Percentiles rank a stretch among this genome's conserved stretches.
Evolutionary conservation across 2,888 invertebrate genomes (phyloP).

Genomic region (Pseudococcus viburni): DNA sequence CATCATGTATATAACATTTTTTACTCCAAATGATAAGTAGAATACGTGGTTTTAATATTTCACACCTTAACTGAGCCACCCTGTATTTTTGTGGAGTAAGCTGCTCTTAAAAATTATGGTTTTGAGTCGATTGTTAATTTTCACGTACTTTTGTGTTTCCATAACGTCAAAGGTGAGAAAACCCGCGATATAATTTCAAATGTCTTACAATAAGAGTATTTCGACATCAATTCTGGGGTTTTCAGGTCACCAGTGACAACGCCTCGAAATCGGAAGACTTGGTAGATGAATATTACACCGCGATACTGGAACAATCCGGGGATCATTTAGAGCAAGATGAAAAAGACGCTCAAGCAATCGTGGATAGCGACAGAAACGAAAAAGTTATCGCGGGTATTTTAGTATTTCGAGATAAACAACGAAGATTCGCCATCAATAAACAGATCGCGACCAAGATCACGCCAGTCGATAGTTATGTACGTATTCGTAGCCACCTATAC

Average conservation of each 20-base stretch:
- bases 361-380: neutral
- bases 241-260: neutral
- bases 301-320: neutral
- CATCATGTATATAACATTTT: no score
- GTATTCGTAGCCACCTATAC: no score
- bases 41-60: no score
- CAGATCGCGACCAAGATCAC: neutral
- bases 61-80: no score
- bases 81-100: no score
- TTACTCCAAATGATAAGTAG: no score
- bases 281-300: neutral
- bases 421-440: neutral
- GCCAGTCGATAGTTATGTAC: neutral
- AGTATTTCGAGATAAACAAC: neutral
- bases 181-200: no score
- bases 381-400: slow-evolving; percentile 3
- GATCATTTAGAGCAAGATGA: neutral
- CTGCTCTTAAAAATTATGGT: no score
- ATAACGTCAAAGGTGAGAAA: no score
- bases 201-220: no score
- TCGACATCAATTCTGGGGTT: neutral
- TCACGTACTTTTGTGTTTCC: no score
- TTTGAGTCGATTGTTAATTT: no score
- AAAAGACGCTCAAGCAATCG: neutral
- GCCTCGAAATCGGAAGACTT: neutral